A percentile compares a stretch with the other conserved stretches of the same genome.
phyloP scores from a whole-genome alignment of 2,113 vertebrate species.

The Petrocephalus microphthalmus region DNA sequence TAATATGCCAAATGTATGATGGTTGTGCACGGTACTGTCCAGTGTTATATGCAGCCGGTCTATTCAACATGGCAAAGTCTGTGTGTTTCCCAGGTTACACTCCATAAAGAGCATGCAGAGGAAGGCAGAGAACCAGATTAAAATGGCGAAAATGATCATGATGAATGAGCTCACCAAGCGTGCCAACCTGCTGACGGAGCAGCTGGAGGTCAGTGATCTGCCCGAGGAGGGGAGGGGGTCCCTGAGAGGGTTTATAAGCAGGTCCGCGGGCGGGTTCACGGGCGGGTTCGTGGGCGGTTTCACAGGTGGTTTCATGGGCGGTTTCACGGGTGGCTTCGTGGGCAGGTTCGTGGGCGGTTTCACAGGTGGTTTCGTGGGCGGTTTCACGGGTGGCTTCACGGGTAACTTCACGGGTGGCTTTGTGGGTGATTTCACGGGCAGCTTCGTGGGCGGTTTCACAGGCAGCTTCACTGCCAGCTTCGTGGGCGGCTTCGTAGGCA shows the following conservation, averaged over 20 bases:
- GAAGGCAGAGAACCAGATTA: conserved; percentile 96
- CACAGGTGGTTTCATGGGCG: neutral
- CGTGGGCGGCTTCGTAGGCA: neutral
- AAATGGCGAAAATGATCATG: conserved; percentile 97
- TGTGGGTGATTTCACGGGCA: too few species aligned
- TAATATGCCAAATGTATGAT: neutral
- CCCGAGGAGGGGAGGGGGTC: neutral
- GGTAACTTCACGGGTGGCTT: too few species aligned
- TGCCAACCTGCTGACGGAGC: conserved; percentile 87
- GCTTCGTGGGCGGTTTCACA: too few species aligned
- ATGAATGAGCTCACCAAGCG: conserved; percentile 94
- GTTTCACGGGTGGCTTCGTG: neutral
- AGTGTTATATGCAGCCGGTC: neutral
- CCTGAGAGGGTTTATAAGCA: neutral
- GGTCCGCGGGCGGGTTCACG: neutral
- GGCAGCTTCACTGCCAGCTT: neutral
- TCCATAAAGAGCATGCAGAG: conserved; percentile 85
- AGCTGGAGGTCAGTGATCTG: conserved; percentile 75
- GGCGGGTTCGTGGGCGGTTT: neutral
- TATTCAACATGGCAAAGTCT: conserved; percentile 31
- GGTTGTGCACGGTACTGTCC: neutral
- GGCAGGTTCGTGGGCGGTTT: too few species aligned
- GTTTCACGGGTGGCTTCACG: too few species aligned
- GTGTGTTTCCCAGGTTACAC: conserved; percentile 68
- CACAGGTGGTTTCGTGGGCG: too few species aligned